Conservation (phyloP, 2,888 invertebrate genomes). For the Julus scandinavius region DNA sequence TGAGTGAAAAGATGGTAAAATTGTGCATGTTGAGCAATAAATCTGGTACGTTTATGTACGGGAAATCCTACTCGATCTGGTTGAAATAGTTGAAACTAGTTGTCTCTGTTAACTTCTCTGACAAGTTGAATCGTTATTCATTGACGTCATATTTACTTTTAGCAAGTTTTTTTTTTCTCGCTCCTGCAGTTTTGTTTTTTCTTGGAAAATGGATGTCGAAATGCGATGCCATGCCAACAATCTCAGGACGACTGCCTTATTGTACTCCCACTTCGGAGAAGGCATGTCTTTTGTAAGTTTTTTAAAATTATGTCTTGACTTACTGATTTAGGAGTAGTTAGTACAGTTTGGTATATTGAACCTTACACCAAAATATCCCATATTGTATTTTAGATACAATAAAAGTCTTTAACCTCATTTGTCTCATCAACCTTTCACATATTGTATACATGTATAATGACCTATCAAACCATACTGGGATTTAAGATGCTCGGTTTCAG, state of each 20-base stretch:
- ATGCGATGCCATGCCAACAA: conserved; percentile 4
- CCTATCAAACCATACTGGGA: neutral
- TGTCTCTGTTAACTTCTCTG: neutral
- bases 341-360: neutral
- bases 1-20: neutral
- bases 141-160: conserved; percentile 40
- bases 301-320: neutral
- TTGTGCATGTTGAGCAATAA: neutral
- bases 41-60: conserved; percentile 21
- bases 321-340: neutral
- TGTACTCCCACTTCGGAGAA: neutral
- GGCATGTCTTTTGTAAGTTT: neutral
- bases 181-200: neutral
- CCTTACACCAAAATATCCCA: neutral
- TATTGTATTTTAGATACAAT: neutral
- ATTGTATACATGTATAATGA: neutral
- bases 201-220: conserved; percentile 36
- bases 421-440: neutral
- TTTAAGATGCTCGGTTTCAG: no score
- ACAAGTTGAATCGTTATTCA: neutral
- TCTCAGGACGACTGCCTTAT: neutral
- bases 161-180: neutral
- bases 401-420: neutral
- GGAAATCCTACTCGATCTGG: neutral
- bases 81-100: neutral